Evolutionary conservation across 2,797 vertebrate species (phyloP).

Genomic region (Ceyx erithaca): DNA sequence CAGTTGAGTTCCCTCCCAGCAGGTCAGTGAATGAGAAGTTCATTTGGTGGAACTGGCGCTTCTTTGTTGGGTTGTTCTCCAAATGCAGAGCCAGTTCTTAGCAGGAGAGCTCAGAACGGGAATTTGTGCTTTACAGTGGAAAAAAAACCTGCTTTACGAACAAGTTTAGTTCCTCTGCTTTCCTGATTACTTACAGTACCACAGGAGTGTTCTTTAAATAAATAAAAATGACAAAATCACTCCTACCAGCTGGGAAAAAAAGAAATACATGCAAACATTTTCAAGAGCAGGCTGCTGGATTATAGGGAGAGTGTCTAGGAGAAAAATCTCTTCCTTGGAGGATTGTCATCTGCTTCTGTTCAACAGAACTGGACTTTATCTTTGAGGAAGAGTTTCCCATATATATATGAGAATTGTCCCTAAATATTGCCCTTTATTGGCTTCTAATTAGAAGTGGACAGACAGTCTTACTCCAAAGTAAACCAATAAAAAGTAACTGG

Average conservation of each 20-base stretch:
- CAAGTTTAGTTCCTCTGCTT: background rate
- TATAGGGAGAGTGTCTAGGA: background rate
- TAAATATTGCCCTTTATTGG: background rate
- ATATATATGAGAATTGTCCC: background rate
- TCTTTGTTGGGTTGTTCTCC: background rate
- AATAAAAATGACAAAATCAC: background rate
- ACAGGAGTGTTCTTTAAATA: background rate
- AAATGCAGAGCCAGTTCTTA: background rate
- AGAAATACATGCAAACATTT: background rate
- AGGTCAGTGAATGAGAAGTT: background rate
- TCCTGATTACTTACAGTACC: background rate
- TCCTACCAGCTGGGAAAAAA: background rate
- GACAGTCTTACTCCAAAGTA: background rate
- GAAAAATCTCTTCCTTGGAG: background rate
- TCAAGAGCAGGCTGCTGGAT: background rate
- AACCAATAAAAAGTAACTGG: background rate
- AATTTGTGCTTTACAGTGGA: background rate
- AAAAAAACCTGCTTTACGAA: background rate
- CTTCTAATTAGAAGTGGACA: background rate
- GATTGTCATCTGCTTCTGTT: background rate
- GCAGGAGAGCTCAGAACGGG: background rate
- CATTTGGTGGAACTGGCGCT: background rate
- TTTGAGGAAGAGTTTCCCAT: background rate
- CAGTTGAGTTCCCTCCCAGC: background rate
- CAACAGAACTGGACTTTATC: background rate